phyloP scores from a whole-genome alignment of 2,113 vertebrate genomes.

The Brienomyrus longianalis region DNA sequence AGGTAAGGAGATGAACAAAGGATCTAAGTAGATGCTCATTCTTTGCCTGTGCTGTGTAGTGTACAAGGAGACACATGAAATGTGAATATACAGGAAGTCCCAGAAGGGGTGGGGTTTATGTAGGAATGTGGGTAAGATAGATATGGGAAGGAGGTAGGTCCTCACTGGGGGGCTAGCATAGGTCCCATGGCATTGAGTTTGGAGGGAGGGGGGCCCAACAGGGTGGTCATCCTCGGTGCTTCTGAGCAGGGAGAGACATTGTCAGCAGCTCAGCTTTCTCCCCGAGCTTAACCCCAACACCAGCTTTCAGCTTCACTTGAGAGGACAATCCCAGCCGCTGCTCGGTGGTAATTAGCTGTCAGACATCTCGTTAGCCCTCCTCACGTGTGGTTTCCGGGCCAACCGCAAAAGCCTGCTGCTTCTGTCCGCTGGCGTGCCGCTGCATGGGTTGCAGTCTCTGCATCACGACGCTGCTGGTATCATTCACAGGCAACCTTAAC shows the following conservation, averaged over 20 bases:
- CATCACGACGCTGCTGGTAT: not conserved
- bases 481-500: not conserved
- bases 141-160: not conserved
- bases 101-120: not conserved
- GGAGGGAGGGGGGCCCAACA: not conserved
- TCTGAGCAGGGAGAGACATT: not conserved
- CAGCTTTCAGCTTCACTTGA: not conserved
- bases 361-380: not conserved
- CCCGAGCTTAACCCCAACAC: not conserved
- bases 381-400: not conserved
- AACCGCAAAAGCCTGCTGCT: not conserved
- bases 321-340: not conserved
- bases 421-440: not conserved
- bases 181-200: not conserved
- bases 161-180: not conserved
- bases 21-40: not conserved
- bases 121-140: not conserved
- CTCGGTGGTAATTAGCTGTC: not conserved
- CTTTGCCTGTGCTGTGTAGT: not conserved
- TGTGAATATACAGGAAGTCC: not conserved
- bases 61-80: not conserved
- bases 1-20: not conserved
- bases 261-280: not conserved
- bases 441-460: not conserved
- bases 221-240: not conserved